Evolutionary conservation across 2,113 vertebrate species (phyloP).

Genomic region (Ceyx cyanopectus): DNA sequence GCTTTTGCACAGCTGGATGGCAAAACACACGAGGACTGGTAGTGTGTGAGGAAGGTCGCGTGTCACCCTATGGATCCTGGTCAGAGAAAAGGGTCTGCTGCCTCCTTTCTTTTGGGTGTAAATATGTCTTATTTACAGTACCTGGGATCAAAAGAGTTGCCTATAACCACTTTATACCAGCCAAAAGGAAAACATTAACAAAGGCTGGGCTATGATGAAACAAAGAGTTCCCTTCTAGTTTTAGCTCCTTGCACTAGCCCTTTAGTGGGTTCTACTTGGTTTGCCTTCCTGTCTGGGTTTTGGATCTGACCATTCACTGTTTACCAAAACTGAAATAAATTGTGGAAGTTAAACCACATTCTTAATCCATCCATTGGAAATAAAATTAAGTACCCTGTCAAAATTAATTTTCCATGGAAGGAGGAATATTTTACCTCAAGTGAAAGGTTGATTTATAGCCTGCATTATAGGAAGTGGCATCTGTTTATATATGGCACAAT

Average conservation of each 20-base stretch:
- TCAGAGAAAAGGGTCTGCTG: not conserved
- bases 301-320: not conserved
- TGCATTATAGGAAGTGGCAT: not conserved
- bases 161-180: not conserved
- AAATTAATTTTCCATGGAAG: not conserved
- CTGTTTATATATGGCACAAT: not conserved
- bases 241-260: not conserved
- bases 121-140: not conserved
- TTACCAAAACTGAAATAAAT: not conserved
- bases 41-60: no score
- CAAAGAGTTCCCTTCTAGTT: not conserved
- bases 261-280: not conserved
- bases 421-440: not conserved
- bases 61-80: not conserved
- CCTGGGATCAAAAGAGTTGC: not conserved
- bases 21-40: not conserved
- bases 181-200: not conserved
- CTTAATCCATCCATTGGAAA: not conserved
- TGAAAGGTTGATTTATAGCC: not conserved
- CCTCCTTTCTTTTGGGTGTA: not conserved
- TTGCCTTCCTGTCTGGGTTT: not conserved
- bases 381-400: not conserved
- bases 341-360: not conserved
- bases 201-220: not conserved
- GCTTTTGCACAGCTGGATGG: not conserved